Evolutionary conservation across 2,888 invertebrate genomes (phyloP).

Genomic region (Lagria hirta): DNA sequence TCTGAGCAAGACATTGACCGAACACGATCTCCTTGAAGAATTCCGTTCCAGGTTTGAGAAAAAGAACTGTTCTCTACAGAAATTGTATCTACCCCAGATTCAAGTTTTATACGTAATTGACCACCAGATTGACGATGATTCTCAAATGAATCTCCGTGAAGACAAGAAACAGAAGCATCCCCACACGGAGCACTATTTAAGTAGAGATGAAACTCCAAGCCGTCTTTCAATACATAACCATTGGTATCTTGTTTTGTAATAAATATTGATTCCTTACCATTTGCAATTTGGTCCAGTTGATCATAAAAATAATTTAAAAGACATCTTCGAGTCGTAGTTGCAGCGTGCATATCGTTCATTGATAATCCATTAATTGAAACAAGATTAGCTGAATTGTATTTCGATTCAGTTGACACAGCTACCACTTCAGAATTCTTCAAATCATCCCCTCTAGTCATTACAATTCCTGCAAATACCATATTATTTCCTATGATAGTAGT

Average conservation of each 20-base stretch:
- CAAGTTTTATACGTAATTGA: neutral
- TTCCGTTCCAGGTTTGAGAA: constrained; percentile 1
- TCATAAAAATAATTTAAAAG: neutral
- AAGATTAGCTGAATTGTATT: neutral
- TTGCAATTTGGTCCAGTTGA: neutral
- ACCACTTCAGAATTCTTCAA: too few relatives aligned
- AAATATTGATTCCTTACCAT: neutral
- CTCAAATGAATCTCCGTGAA: too few relatives aligned
- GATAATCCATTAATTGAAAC: neutral
- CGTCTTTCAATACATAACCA: neutral
- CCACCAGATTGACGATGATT: too few relatives aligned
- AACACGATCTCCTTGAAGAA: constrained; percentile 58
- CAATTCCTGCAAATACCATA: constrained; percentile 5
- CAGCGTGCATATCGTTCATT: constrained; percentile 5
- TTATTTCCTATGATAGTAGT: too few relatives aligned
- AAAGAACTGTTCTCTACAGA: neutral
- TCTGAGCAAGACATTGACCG: constrained; percentile 98
- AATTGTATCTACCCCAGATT: neutral
- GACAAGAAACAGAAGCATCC: neutral
- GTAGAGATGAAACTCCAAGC: constrained; percentile 2
- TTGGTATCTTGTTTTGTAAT: neutral
- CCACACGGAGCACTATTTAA: constrained; percentile 2
- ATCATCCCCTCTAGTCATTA: constrained; percentile 1
- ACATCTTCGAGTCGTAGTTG: neutral
- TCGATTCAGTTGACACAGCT: neutral